Evolutionary conservation across 2,113 vertebrate genomes (phyloP), one percentile per base, ranked within the genome.

Genomic region (Perognathus longimembris): DNA sequence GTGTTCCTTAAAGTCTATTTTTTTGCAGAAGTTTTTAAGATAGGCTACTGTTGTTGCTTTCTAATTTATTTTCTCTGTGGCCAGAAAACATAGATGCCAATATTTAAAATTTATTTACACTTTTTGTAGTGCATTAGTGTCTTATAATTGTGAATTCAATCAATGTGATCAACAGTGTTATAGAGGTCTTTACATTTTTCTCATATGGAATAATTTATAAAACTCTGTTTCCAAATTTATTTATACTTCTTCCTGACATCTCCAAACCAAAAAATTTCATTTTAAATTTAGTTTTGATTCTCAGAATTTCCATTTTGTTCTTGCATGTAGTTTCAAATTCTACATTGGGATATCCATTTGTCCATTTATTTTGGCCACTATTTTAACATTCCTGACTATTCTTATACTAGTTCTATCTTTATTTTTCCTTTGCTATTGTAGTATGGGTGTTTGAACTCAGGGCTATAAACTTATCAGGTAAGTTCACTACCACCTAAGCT

Each of bases 71-170:
- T 82, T 36, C 36, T 67, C 70, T 76, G 57, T 86, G 61, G 26
- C 30, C 80, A 85, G n/a, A 74, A 85, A 74, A 50, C 38, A 74
- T 5, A 85, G 21, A 79, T 66, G 66, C 67, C 15, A 84, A 79
- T 84, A 67, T n/a, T 45, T 64, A 11, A 89, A 36, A 74, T 30
- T 73, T 87, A 85, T 70, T 69, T 79, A 73, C 21, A 66, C 30
- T n/a, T 89, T 75, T 71, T 67, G 77, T 84, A 59, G 7, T 17
- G 21, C 10, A 54, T 6, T 28, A 83, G 34, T 83, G 66, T 59
- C 73, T 92, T 59, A 59, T 28, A 88, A 83, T 77, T 88, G 45
- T 78, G 73, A 80, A 73, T 88, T 94, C 15, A 87, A 14, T 57
- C n/a, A 83, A 32, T 69, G 15, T 83, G 34, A 22, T 15, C 64